Evolutionary conservation across 2,888 invertebrate genomes (phyloP).

Genomic region (Dynastes hyllus): DNA sequence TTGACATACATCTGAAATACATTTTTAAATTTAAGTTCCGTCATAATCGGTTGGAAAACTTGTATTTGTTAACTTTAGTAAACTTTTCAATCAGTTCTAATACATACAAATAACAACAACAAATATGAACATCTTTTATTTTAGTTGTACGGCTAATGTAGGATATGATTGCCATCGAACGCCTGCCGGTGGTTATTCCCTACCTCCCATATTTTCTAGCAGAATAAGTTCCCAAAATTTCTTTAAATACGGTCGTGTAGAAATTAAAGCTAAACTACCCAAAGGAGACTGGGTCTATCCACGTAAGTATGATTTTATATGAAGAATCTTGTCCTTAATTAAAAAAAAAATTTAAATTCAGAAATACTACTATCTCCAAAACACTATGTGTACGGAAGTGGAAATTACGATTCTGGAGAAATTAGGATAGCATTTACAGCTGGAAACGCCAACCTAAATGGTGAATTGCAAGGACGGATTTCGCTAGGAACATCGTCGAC

Average conservation of each 20-base stretch:
- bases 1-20: no score
- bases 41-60: no score
- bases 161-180: conserved; percentile 69
- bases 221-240: conserved; percentile 76
- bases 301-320: conserved; percentile 70
- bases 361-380: conserved; percentile 75
- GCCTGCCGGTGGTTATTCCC: conserved; percentile 70
- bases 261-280: conserved; percentile 82
- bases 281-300: conserved; percentile 88
- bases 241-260: conserved; percentile 81
- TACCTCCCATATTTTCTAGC: conserved; percentile 81
- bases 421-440: conserved; percentile 81
- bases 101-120: no score
- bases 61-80: no score
- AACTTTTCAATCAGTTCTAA: no score
- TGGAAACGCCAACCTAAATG: conserved; percentile 74
- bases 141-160: conserved; percentile 69
- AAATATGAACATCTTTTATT: background rate
- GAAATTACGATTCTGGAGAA: conserved; percentile 78
- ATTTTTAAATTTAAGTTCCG: no score
- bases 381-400: conserved; percentile 76
- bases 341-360: background rate
- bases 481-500: conserved; percentile 62
- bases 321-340: conserved; percentile 48
- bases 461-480: conserved; percentile 64